Evolutionary conservation across 1,140 invertebrate genomes (phyloP).

Genomic region (Theocolax elegans): DNA sequence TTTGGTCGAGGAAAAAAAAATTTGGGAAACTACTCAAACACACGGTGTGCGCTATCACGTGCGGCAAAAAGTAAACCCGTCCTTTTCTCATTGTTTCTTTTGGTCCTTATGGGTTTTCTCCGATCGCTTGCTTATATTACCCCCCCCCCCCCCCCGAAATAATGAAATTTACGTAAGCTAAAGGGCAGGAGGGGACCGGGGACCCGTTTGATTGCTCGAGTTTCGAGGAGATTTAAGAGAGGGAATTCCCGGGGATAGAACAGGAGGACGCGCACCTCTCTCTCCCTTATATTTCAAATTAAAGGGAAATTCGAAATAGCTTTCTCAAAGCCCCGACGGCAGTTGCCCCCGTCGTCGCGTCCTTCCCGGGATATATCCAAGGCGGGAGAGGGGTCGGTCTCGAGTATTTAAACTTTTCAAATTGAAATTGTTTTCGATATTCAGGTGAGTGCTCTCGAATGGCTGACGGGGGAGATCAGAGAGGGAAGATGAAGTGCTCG

Average conservation of each 20-base stretch:
- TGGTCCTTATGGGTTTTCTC: background rate
- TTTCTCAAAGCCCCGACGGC: conserved; percentile 49
- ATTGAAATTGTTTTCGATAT: conserved; percentile 64
- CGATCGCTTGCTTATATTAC: background rate
- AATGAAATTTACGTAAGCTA: background rate
- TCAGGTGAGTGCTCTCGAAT: conserved; percentile 49
- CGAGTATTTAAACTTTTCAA: conserved; percentile 60
- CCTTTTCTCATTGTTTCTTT: background rate
- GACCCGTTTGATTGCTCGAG: background rate
- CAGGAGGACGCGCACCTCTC: background rate
- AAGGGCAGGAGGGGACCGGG: background rate
- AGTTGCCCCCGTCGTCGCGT: conserved; percentile 17
- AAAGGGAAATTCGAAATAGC: conserved; percentile 60
- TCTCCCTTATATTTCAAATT: conserved; percentile 61
- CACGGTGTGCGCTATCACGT: conserved; percentile 20
- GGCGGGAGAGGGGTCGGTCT: background rate
- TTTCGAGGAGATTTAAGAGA: background rate
- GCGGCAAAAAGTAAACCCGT: background rate
- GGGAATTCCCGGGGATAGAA: background rate
- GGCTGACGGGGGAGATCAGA: background rate
- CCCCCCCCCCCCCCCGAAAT: too few relatives aligned
- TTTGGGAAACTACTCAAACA: conserved; percentile 13
- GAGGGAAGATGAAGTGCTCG: background rate
- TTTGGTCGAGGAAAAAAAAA: conserved; percentile 27
- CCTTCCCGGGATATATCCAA: background rate